These are phyloP conservation scores for Microtus richardsoni DNA, from an alignment of 2,113 vertebrate genomes.

Conservation along the genomic window DNA sequence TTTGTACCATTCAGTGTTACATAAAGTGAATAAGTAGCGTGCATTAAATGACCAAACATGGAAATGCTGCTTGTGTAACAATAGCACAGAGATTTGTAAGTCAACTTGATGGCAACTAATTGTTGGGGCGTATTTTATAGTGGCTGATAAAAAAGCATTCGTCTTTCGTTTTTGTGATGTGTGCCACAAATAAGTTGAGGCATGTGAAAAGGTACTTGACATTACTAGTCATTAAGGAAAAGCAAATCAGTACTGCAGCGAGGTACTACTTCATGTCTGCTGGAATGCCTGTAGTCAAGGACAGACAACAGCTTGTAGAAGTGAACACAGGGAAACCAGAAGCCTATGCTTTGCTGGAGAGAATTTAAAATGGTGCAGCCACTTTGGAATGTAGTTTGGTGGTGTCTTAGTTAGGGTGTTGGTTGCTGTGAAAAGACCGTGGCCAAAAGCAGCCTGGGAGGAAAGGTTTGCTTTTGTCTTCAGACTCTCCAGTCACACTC, in stretches of 20 bases:
- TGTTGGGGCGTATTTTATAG: neutral
- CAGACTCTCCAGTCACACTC: neutral
- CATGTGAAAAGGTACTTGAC: neutral
- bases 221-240: neutral
- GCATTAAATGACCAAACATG: neutral
- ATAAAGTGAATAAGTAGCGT: neutral
- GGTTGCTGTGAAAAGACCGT: neutral
- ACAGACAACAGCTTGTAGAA: neutral
- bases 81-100: neutral
- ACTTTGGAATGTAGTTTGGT: neutral
- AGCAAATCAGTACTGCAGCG: neutral
- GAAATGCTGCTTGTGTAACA: slow-evolving; percentile 19
- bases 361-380: neutral
- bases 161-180: neutral
- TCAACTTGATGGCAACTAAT: neutral
- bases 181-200: slow-evolving; percentile 11
- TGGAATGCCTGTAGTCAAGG: neutral
- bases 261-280: neutral
- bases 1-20: neutral
- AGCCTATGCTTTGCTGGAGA: neutral
- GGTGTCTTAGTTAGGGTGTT: neutral
- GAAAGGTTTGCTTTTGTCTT: neutral
- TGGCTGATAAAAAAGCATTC: slow-evolving; percentile 21
- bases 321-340: neutral
- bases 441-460: neutral